phyloP scores from a whole-genome alignment of 2,113 vertebrate species.

The Cephalopholis sonnerati region DNA sequence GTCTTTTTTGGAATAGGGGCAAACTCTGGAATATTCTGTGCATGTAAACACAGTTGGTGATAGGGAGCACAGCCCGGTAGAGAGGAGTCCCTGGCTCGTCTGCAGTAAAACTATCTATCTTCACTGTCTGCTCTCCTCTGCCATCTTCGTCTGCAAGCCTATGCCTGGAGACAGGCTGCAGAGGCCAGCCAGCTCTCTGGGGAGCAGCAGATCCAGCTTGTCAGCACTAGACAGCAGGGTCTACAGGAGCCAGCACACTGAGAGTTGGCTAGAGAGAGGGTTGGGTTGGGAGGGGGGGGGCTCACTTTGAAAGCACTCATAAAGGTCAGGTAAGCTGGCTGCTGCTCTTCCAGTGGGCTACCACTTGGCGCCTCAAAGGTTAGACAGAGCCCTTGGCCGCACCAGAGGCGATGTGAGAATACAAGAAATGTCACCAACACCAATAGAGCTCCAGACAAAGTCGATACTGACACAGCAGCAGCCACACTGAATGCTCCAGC shows the following conservation, averaged over 20 bases:
- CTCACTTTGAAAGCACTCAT: constrained; percentile 41
- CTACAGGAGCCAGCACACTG: constrained; percentile 33
- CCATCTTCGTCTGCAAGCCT: constrained; percentile 36
- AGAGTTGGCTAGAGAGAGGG: constrained; percentile 27
- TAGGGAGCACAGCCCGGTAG: neutral
- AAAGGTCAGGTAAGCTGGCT: constrained; percentile 74
- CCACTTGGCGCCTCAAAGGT: constrained; percentile 74
- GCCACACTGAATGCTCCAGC: constrained; percentile 16
- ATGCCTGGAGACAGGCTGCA: constrained; percentile 43
- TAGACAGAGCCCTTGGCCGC: constrained; percentile 60
- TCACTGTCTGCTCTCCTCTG: constrained; percentile 41
- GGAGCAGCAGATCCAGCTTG: constrained; percentile 52
- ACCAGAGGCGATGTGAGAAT: constrained; percentile 66
- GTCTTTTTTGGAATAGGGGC: too few species aligned
- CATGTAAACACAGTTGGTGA: neutral
- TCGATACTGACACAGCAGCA: constrained; percentile 66
- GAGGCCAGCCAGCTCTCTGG: constrained; percentile 34
- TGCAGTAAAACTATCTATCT: constrained; percentile 49
- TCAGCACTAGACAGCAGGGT: constrained; percentile 38
- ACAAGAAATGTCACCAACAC: constrained; percentile 71
- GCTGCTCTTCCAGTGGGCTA: constrained; percentile 51
- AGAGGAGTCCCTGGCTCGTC: constrained; percentile 37
- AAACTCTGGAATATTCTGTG: too few species aligned
- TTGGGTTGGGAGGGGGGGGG: neutral
- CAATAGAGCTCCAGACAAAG: constrained; percentile 59